Base-by-base conservation (phyloP, 2,113 vertebrate genomes). In the Hoplias malabaricus region DNA sequence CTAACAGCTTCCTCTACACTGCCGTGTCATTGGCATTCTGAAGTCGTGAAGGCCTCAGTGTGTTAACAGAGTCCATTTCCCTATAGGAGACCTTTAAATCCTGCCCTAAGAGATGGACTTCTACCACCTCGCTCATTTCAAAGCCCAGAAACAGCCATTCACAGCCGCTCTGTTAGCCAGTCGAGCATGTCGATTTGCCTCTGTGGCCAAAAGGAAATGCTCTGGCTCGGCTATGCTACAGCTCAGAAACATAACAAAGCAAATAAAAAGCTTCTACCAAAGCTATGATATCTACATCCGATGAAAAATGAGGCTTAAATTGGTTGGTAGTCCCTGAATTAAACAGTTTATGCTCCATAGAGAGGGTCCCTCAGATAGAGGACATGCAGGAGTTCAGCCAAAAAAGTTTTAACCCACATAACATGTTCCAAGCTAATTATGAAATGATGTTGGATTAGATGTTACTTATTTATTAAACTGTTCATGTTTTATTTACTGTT, bases 11-110 rank as follows among this genome's bases (percentile, higher is more conserved):
- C 50, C 48, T 36, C 36, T 69, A 62, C 71, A 25, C 8, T 10
- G 38, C 9, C n/a, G 59, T 7, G 53, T 78, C 75, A 74, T 71
- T 66, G 61, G 43, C 50, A 82, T 70, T 69, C 71, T 8, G 25
- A 78, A 33, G 29, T 71, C 76, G 48, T 70, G 11, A 27, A n/a
- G 21, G 56, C 23, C 66, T 36, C 27, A 25, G 57, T 53, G 42
- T 62, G 63, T 70, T 70, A 78, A 74, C 61, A 16, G 38, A 75
- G 70, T 75, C 48, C 23, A 59, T 79, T 70, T 65, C 71, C 70
- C 71, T 70, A 65, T 69, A 71, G 66, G 53, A 6, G 27, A 62
- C 36, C n/a, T 36, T 57, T 70, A 79, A 71, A 75, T 33, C 61
- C 69, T 75, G 76, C 34, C 38, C 67, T 68, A 54, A 38, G 19